Base-by-base conservation (phyloP, 2,797 vertebrate genomes). In the Ctenochaetus hawaiiensis region DNA sequence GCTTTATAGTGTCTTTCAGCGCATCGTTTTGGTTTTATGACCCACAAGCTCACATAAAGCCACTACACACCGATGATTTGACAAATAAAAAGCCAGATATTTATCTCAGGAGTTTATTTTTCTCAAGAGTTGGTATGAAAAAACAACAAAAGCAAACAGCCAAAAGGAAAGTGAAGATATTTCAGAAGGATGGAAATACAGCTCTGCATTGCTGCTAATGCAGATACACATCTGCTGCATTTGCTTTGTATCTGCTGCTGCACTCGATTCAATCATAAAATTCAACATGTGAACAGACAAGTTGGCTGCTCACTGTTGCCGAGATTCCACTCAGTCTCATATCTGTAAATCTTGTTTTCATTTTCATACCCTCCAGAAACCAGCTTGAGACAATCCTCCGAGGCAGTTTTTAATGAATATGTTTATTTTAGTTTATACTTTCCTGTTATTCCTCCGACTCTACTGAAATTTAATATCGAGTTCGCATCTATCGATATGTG, bases 251-350 rank as follows among this genome's bases (percentile, higher is more conserved):
- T 8, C 8, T 54, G 18, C 39, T 41, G 39, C 39, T 41, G 39
- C 39, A 89, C 65, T 82, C 80, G 81, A 92, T 79, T 91, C 11
- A 83, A 92, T 93, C 89, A 90, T 91, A 87, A 91, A 91, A 81
- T 81, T 66, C 91, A 85, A 92, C 81, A 84, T 61, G 68, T 75
- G 78, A 90, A 85, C 73, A 67, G 81, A 87, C 78, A 89, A 60
- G 70, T 88, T 90, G 72, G 87, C 87, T 53, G 70, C 73, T 49
- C 37, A 20, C 59, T 68, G 53, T 43, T 66, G 37, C 75, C 5
- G 58, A 82, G 79, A 86, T 87, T 83, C 85, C 81, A 76, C 48
- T 65, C 58, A 17, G 61, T 69, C 63, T 90, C 71, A 72, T 79
- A 81, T 89, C 70, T 80, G 60, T 80, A 85, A 86, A 86, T 81